Conservation (phyloP, 1,140 invertebrate genomes). For the Scaptomyza graminum region DNA sequence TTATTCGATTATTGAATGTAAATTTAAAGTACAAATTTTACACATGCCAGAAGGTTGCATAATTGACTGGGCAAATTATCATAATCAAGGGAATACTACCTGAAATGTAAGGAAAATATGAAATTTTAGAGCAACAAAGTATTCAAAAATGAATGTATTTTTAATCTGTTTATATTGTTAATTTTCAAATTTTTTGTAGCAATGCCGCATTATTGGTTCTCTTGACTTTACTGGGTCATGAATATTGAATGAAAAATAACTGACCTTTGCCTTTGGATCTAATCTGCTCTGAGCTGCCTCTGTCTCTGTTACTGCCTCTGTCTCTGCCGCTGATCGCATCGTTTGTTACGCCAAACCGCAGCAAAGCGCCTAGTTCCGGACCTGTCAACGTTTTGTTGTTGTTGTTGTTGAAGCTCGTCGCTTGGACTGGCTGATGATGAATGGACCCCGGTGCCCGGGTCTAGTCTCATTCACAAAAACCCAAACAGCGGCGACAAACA, state of each 20-base stretch:
- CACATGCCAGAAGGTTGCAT: too few relatives aligned
- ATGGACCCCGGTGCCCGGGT: conserved; percentile 47
- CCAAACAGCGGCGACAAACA: conserved; percentile 49
- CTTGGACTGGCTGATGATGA: conserved; percentile 47
- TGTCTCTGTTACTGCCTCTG: too few relatives aligned
- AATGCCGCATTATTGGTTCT: background rate
- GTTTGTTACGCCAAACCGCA: conserved; percentile 52
- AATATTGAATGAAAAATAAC: conserved; percentile 17
- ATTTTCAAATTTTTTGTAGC: too few relatives aligned
- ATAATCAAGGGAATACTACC: too few relatives aligned
- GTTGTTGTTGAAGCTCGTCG: background rate
- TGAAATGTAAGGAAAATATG: too few relatives aligned
- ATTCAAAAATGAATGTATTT: too few relatives aligned
- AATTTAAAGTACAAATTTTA: too few relatives aligned
- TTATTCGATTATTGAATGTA: too few relatives aligned
- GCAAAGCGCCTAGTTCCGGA: conserved; percentile 75
- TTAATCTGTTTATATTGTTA: too few relatives aligned
- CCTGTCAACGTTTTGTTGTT: conserved; percentile 43
- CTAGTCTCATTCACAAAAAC: conserved; percentile 68
- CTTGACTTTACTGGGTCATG: conserved; percentile 20
- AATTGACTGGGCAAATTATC: too few relatives aligned
- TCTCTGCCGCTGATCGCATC: conserved; percentile 33
- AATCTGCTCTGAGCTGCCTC: conserved; percentile 5
- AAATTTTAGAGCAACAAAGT: too few relatives aligned
- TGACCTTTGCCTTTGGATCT: conserved; percentile 47